A percentile compares a stretch with the other conserved stretches of the same genome.
Conservation (phyloP, 1,140 invertebrate genomes). For the Chrysomallon squamiferum region DNA sequence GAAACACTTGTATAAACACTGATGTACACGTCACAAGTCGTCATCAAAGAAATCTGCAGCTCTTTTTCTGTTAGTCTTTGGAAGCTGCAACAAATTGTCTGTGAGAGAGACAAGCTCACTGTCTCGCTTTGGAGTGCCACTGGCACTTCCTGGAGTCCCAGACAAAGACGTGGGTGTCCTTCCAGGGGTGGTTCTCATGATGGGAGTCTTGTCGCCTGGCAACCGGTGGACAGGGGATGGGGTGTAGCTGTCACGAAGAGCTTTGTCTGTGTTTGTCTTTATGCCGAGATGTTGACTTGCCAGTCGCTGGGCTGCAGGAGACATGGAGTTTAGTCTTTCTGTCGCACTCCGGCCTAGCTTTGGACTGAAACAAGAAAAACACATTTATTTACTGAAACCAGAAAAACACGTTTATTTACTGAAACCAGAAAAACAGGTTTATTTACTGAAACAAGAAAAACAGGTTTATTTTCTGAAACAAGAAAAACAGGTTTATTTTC, state of each 20-base stretch:
- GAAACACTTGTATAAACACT: too few relatives aligned
- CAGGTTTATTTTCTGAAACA: too few relatives aligned
- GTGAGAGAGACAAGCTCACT: slow-evolving; percentile 68
- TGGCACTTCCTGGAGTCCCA: slow-evolving; percentile 43
- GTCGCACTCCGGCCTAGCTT: slow-evolving; percentile 39
- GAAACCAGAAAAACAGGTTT: slow-evolving; percentile 30
- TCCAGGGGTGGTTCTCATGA: slow-evolving; percentile 34
- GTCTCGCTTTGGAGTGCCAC: slow-evolving; percentile 44
- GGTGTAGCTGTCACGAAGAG: slow-evolving; percentile 67
- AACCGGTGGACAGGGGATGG: slow-evolving; percentile 57
- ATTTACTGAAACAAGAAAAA: slow-evolving; percentile 36
- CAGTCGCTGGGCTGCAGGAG: slow-evolving; percentile 88
- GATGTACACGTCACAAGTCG: too few relatives aligned
- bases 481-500: too few relatives aligned
- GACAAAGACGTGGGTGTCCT: slow-evolving; percentile 42
- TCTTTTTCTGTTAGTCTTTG: slow-evolving; percentile 47
- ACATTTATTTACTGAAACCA: slow-evolving; percentile 32
- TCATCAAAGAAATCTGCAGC: slow-evolving; percentile 50
- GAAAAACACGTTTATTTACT: slow-evolving; percentile 26
- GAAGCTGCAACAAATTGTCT: slow-evolving; percentile 80
- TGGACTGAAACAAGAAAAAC: slow-evolving; percentile 35
- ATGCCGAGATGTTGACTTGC: slow-evolving; percentile 70
- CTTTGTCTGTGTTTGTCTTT: slow-evolving; percentile 64
- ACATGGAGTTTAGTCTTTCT: slow-evolving; percentile 87
- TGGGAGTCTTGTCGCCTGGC: slow-evolving; percentile 51